Base-by-base conservation (phyloP, 2,113 vertebrate genomes). In the Cinclus cinclus region DNA sequence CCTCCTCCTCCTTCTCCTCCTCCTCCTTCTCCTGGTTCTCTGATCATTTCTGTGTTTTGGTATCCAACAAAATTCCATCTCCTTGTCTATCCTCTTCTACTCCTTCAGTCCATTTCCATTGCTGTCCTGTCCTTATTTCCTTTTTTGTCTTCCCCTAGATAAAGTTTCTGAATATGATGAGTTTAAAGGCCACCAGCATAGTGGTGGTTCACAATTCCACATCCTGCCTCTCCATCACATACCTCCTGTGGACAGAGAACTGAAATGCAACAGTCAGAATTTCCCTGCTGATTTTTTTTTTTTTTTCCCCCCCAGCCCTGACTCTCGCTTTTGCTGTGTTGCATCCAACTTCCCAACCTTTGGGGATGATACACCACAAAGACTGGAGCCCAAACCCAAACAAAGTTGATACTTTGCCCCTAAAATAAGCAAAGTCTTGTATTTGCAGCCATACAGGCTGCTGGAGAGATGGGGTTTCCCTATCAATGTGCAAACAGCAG, bases 271-370 rank as follows among this genome's bases (percentile, higher is more conserved):
- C 3, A 3, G 4, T 37, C 56, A 71, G 59, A 69, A 83, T 76
- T n/a, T 12, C 19, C 27, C 30, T 44, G 18, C 33, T 50, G 11
- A 7, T 53, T 13, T 0, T 30, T 44, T 46, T 44, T 35, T 30
- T 42, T 59, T 2, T 22, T n/a, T 42, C 44, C 2, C 12, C 20
- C 12, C 23, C 63, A 85, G 15, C 41, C 2, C 49, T 76, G 77
- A 15, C 25, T 42, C 33, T 44, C 7, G 19, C 18, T 58, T 49
- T 90, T 0, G 0, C 28, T 53, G 22, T 31, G 8, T 9, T 74
- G 13, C 15, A 35, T 52, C 55, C n/a, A 62, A 7, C 25, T 49
- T 25, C 9, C 10, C 44, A 42, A 5, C 7, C 24, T 69, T 30
- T 86, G 63, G 35, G 30, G 30, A 5, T 52, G 33, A 31, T 14